Base-by-base conservation (phyloP, 2,113 vertebrate species). In the Procavia capensis region DNA sequence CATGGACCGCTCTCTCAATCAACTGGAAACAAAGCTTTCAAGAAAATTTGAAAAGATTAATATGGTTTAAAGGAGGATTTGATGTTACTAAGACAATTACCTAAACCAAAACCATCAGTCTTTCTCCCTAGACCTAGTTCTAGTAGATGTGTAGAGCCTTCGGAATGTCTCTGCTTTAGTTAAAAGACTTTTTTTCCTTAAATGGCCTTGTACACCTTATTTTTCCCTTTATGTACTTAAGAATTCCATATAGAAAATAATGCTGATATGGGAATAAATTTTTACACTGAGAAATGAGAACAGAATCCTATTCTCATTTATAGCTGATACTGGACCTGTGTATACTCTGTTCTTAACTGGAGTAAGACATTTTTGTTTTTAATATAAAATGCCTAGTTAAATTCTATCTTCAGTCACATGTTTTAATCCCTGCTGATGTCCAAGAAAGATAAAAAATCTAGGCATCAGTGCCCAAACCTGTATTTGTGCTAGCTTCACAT, bases 31-130 rank as follows among this genome's bases (percentile, higher is more conserved):
- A 96, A 84, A 61, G 43, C 59, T 92, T 95, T 91, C 87, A 88
- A 95, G 61, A 76, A 96, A 95, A 95, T 70, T 54, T 96, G 59
- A 97, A 94, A 96, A 97, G 96, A 98, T 97, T 91, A 95, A 92
- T 43, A 57, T 92, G 45, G 75, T 64, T 97, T 97, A 97, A 87
- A 97, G 94, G 70, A 95, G 78, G 76, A 61, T 92, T 41, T 97
- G 97, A 90, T 96, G 88, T 68, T 63, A 91, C 72, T 27, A 43
- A 95, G 59, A 92, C 17, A 19, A 88, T 94, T 92, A 57, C 95
- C 61, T 85, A 88, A 92, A 86, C 1, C 25, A 1, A 93, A 14
- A 72, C 36, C 85, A 90, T 54, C 75, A 31, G 43, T 70, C 66
- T 2, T n/a, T 54, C 79, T 57, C 63, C 84, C 47, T 4, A 5